phyloP scores from a whole-genome alignment of 2,888 invertebrate species.

The Marronus borbonicus region DNA sequence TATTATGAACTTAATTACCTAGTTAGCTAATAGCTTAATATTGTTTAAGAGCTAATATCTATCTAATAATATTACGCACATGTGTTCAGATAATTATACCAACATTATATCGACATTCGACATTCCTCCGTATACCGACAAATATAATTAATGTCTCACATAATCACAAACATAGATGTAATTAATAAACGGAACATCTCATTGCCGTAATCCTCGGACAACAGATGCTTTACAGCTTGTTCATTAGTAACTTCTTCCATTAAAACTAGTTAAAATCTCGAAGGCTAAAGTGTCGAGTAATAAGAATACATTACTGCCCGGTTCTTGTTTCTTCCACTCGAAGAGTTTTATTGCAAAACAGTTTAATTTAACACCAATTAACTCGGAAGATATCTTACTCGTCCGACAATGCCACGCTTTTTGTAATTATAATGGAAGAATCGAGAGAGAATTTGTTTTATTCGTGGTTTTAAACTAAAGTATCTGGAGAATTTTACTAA shows the following conservation, averaged over 20 bases:
- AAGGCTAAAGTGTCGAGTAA: constrained; percentile 2
- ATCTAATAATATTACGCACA: too few relatives aligned
- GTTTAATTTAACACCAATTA: constrained; percentile 45
- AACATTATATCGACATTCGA: neutral
- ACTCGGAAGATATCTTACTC: constrained; percentile 32
- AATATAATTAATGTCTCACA: too few relatives aligned
- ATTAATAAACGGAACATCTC: neutral
- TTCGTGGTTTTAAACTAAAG: neutral
- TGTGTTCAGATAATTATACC: too few relatives aligned
- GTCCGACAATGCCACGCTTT: neutral
- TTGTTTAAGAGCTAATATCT: too few relatives aligned
- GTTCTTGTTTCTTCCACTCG: neutral
- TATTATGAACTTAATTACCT: too few relatives aligned
- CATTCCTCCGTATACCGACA: too few relatives aligned
- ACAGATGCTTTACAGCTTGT: constrained; percentile 27
- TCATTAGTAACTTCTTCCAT: constrained; percentile 15
- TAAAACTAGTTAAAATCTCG: constrained; percentile 34
- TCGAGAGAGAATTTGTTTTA: neutral
- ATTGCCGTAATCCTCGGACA: neutral
- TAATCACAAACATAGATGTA: too few relatives aligned
- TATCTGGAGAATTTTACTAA: neutral
- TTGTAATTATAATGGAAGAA: constrained; percentile 5
- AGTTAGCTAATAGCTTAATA: too few relatives aligned
- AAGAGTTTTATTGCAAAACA: constrained; percentile 29
- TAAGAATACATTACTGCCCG: neutral